These are phyloP conservation scores for Cettia cetti DNA, from an alignment of 2,113 vertebrate genomes.

Conservation along the genomic window DNA sequence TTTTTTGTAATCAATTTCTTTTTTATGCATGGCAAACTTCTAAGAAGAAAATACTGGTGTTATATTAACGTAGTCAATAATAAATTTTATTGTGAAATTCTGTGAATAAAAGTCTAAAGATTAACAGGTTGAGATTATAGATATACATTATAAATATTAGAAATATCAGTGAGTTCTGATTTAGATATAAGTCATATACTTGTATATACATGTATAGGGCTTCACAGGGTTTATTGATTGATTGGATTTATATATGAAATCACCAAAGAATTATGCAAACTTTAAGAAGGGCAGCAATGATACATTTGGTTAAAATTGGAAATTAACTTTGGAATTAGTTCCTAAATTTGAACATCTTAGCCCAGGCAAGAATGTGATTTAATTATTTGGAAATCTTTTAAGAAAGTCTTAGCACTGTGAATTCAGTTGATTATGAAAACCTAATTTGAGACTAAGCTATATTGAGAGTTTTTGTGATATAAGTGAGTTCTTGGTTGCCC, in stretches of 20 bases:
- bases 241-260: slow-evolving; percentile 4
- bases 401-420: not conserved
- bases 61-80: not conserved
- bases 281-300: not conserved
- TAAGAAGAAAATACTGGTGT: not conserved
- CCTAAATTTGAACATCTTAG: slow-evolving; percentile 10
- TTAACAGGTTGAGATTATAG: not conserved
- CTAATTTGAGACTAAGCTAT: not conserved
- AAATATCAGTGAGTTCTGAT: not conserved
- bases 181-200: not conserved
- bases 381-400: slow-evolving; percentile 20
- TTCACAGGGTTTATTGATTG: not conserved
- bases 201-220: not conserved
- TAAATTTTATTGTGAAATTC: not conserved
- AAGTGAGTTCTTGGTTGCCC: not conserved
- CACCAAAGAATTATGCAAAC: not conserved
- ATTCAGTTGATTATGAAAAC: not conserved
- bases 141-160: not conserved
- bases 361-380: not conserved
- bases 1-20: not conserved
- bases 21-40: not conserved
- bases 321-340: slow-evolving; percentile 30
- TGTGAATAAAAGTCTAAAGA: not conserved
- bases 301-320: slow-evolving; percentile 7
- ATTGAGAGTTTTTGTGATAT: not conserved